Conservation (phyloP, 30 jellyfish, hydroid and myxozoan genomes). For the Nemopilema nomurai region DNA sequence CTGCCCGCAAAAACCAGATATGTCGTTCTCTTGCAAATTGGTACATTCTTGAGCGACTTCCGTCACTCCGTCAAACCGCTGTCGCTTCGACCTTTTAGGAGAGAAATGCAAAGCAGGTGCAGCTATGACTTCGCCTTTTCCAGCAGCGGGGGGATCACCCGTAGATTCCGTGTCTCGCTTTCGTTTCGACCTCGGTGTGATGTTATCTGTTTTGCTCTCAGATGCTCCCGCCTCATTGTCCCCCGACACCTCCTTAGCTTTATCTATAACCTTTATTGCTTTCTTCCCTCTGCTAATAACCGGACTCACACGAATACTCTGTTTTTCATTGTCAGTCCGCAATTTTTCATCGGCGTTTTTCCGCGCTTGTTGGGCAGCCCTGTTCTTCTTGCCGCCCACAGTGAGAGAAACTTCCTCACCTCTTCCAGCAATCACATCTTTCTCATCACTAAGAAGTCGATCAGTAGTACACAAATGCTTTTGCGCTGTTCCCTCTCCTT, state of each 20-base stretch:
- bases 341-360: background rate
- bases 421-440: background rate
- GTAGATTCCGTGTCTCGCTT: background rate
- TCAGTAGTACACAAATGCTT: background rate
- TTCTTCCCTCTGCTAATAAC: background rate
- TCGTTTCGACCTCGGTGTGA: background rate
- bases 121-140: background rate
- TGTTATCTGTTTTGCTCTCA: background rate
- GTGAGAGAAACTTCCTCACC: background rate
- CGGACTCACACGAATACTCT: background rate
- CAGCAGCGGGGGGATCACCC: background rate
- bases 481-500: background rate
- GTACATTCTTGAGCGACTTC: background rate
- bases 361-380: background rate
- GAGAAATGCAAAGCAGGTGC: background rate
- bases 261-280: background rate
- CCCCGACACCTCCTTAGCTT: background rate
- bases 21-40: background rate
- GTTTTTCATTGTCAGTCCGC: background rate
- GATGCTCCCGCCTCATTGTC: background rate
- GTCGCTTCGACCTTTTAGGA: background rate
- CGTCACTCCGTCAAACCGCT: background rate
- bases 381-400: background rate
- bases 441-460: background rate
- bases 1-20: no score